Conservation (phyloP, 2,797 vertebrate species). For the Myoxocephalus aenaeus region DNA sequence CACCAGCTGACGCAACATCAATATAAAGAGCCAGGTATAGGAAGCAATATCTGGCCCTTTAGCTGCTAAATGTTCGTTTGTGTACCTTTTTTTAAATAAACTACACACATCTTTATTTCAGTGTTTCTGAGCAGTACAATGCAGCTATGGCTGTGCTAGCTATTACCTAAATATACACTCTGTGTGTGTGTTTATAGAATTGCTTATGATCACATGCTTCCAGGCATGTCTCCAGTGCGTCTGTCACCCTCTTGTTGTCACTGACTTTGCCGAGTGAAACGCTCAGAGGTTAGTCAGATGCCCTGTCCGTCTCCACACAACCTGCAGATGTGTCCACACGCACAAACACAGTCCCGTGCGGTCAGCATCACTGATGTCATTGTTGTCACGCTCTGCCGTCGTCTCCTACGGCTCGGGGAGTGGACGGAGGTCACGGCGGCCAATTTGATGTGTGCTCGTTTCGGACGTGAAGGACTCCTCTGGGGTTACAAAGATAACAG, state of each 20-base stretch:
- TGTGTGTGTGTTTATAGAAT: conserved; percentile 2
- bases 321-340: conserved; percentile 14
- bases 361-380: conserved; percentile 41
- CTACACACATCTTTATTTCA: background rate
- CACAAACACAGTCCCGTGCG: conserved; percentile 17
- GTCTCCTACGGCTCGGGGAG: conserved; percentile 21
- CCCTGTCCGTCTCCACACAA: background rate
- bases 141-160: background rate
- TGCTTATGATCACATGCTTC: background rate
- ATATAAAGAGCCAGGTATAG: background rate
- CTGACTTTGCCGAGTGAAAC: conserved; percentile 43
- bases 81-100: conserved; percentile 4
- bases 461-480: conserved; percentile 34
- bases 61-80: background rate
- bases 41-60: background rate
- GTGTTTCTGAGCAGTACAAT: background rate
- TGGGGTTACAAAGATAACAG: conserved; percentile 45
- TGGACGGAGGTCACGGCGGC: conserved; percentile 25
- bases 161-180: background rate
- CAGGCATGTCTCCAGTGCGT: conserved; percentile 6
- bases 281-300: background rate
- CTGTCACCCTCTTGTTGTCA: conserved; percentile 36
- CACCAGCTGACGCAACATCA: background rate
- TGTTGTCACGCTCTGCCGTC: conserved; percentile 12
- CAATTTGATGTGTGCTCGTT: conserved; percentile 8